A percentile compares a stretch with the other conserved stretches of the same genome.
Conservation (phyloP, 1,140 invertebrate species). For the Laupala kohalensis region DNA sequence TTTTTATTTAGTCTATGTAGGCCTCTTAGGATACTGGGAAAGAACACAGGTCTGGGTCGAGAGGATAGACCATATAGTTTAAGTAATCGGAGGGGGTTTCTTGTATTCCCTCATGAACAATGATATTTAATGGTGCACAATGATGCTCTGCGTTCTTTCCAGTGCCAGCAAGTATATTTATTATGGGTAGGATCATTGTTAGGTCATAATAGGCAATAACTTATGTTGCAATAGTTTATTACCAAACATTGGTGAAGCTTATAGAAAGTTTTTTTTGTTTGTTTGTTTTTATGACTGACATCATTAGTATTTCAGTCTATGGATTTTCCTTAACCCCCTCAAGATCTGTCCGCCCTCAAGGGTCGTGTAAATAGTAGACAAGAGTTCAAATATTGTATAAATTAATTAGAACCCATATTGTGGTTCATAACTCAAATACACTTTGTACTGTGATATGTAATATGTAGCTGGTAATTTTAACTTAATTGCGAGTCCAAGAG, state of each 20-base stretch:
- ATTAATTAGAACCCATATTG: constrained; percentile 16
- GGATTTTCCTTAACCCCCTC: constrained; percentile 20
- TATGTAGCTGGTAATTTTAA: constrained; percentile 19
- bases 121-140: background rate
- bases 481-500: constrained; percentile 20
- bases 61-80: background rate
- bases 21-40: constrained; percentile 7
- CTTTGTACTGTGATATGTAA: constrained; percentile 21
- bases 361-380: constrained; percentile 20
- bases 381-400: constrained; percentile 20
- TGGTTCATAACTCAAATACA: constrained; percentile 17
- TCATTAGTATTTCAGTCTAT: constrained; percentile 1
- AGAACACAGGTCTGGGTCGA: constrained; percentile 9
- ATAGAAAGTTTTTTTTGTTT: background rate
- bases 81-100: background rate
- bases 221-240: background rate
- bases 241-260: background rate
- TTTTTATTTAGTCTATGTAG: constrained; percentile 12
- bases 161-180: constrained; percentile 15
- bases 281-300: constrained; percentile 15
- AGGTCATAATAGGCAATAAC: background rate
- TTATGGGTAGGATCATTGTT: constrained; percentile 4
- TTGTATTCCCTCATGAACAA: constrained; percentile 1
- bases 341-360: constrained; percentile 21
- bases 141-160: constrained; percentile 17